Evolutionary conservation across 2,113 vertebrate species (phyloP), one percentile per base, ranked within the genome.

Genomic region (Cyrtonyx montezumae): DNA sequence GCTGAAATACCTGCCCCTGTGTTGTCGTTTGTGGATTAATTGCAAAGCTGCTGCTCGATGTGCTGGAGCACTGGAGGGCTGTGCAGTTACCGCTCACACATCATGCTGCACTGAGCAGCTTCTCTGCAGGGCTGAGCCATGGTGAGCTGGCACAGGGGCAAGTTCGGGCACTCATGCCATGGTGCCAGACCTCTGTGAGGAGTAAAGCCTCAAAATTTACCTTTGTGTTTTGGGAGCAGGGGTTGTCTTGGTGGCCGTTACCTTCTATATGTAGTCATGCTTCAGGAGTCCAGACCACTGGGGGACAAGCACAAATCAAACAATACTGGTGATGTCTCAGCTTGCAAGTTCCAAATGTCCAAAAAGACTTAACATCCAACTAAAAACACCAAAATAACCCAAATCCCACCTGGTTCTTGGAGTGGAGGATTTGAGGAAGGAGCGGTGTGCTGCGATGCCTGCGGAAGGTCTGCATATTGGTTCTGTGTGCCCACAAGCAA

Each of bases 31-130:
- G 75, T 78, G 59, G 46, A 36, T 48, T 28, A 16, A 51, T 68
- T 63, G 45, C 65, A 68, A 30, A 46, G 46, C 23, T 26, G 4
- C 30, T 4, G 28, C 32, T 55, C 26, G 8, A 1, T 30, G 13
- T 1, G 11, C 28, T 37, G 55, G 61, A 37, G 26, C 1, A 22
- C 43, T 43, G 4, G 55, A 48, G 61, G 25, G 30, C 12, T 2
- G 10, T 30, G 43, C 15, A 3, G 20, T 18, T 22, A 2, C 7
- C 0, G 0, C n/a, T 25, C 18, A 4, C n/a, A 79, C 0, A 0
- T 37, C 3, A 4, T 0, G 2, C 45, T 36, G 45, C 28, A 2
- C 25, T 5, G 26, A 34, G 10, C 15, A 34, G 74, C 43, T 73
- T 79, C 2, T 1, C 56, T 25, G 53, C n/a, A 15, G 61, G n/a